Evolutionary conservation across 1,140 invertebrate genomes (phyloP).

Genomic region (Pinna nobilis): DNA sequence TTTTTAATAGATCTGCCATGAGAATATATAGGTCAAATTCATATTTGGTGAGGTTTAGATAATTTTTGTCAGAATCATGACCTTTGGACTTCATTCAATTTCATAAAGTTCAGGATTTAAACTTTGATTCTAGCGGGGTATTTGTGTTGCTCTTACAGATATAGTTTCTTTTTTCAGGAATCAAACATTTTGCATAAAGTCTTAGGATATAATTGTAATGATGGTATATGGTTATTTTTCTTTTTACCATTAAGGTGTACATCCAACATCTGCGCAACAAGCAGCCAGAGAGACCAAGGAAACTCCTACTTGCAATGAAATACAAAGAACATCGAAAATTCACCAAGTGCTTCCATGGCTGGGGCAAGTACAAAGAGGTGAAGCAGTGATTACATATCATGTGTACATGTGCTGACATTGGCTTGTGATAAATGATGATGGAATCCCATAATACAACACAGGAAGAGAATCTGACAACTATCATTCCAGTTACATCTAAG

Average conservation of each 20-base stretch:
- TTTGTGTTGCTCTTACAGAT: background rate
- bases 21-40: too few relatives aligned
- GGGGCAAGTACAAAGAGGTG: constrained; percentile 80
- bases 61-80: too few relatives aligned
- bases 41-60: too few relatives aligned
- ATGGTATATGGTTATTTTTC: background rate
- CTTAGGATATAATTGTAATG: background rate
- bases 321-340: constrained; percentile 96
- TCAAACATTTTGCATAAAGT: background rate
- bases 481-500: too few relatives aligned
- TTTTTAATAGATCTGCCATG: too few relatives aligned
- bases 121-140: background rate
- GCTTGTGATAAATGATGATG: too few relatives aligned
- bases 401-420: too few relatives aligned
- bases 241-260: constrained; percentile 84
- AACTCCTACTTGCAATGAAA: constrained; percentile 97
- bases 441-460: too few relatives aligned
- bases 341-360: constrained; percentile 99
- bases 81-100: too few relatives aligned
- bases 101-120: too few relatives aligned
- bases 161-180: background rate
- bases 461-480: too few relatives aligned
- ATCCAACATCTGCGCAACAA: constrained; percentile 97
- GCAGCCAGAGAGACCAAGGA: constrained; percentile 92
- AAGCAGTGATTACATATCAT: background rate